Evolutionary conservation across 1,140 invertebrate species (phyloP).

Genomic region (Drosophila ercepeae): DNA sequence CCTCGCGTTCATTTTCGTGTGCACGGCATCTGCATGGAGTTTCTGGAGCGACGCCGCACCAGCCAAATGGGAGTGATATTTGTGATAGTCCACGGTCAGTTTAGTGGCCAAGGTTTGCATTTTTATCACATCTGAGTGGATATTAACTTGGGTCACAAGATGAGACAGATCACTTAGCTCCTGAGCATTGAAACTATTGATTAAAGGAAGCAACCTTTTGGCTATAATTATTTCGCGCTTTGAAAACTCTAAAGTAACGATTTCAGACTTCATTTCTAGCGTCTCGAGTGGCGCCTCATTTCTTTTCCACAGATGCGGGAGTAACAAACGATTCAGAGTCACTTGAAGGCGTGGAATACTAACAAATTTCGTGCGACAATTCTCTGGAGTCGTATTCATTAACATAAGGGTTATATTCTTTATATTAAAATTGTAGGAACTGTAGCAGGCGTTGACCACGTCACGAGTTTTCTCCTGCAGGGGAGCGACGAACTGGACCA

Average conservation of each 20-base stretch:
- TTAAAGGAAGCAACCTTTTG: constrained; percentile 26
- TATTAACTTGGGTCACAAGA: constrained; percentile 21
- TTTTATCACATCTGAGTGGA: constrained; percentile 59
- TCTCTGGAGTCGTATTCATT: constrained; percentile 43
- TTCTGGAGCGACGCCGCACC: constrained; percentile 44
- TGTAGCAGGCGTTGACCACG: constrained; percentile 84
- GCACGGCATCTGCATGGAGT: constrained; percentile 57
- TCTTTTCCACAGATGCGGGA: constrained; percentile 61
- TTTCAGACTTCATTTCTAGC: constrained; percentile 57
- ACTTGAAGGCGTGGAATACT: constrained; percentile 65
- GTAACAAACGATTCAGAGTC: constrained; percentile 40
- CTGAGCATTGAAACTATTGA: constrained; percentile 29
- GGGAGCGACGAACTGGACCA: constrained; percentile 84
- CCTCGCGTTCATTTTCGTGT: constrained; percentile 59
- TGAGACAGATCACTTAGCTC: constrained; percentile 32
- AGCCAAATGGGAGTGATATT: constrained; percentile 48
- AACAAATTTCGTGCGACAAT: constrained; percentile 44
- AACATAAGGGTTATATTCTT: constrained; percentile 57
- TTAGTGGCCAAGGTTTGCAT: constrained; percentile 60
- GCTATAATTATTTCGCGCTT: constrained; percentile 67
- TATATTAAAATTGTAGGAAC: constrained; percentile 49
- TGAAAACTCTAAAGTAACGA: constrained; percentile 66
- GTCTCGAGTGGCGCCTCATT: constrained; percentile 58
- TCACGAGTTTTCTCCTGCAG: constrained; percentile 84
- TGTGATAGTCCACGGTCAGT: constrained; percentile 44